A percentile compares a stretch with the other conserved stretches of the same genome.
These are phyloP conservation scores for Bergia puertoricense DNA, from an alignment of 92 coral and sea anemone species.

Conservation along the genomic window DNA sequence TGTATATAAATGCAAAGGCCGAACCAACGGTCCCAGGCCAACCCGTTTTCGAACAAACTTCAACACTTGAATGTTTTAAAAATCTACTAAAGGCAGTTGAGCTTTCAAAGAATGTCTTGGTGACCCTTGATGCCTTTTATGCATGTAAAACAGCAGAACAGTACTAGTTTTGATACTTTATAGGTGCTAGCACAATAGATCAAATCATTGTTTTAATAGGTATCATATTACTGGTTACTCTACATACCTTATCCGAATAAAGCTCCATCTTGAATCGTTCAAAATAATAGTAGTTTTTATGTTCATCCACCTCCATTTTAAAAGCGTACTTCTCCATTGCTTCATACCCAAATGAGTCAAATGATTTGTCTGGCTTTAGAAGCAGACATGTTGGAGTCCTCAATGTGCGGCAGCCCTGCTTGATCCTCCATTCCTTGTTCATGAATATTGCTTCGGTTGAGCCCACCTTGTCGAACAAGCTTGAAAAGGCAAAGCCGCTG, in stretches of 20 bases:
- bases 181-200: no score
- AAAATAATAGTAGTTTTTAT: no score
- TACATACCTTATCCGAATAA: not conserved
- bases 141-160: no score
- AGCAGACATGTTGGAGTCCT: not conserved
- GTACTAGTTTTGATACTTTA: no score
- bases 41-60: no score
- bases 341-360: not conserved
- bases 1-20: no score
- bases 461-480: not conserved
- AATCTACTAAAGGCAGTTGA: no score
- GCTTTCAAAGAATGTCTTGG: no score
- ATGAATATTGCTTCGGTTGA: not conserved
- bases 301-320: not conserved
- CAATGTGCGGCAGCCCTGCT: not conserved
- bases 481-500: not conserved
- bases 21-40: no score
- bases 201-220: no score
- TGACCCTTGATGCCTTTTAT: no score
- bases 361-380: not conserved
- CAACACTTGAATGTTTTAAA: no score
- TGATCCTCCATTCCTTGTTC: not conserved
- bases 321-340: not conserved
- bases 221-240: not conserved
- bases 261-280: not conserved